phyloP scores from a whole-genome alignment of 2,113 vertebrate species.

The Suncus etruscus region DNA sequence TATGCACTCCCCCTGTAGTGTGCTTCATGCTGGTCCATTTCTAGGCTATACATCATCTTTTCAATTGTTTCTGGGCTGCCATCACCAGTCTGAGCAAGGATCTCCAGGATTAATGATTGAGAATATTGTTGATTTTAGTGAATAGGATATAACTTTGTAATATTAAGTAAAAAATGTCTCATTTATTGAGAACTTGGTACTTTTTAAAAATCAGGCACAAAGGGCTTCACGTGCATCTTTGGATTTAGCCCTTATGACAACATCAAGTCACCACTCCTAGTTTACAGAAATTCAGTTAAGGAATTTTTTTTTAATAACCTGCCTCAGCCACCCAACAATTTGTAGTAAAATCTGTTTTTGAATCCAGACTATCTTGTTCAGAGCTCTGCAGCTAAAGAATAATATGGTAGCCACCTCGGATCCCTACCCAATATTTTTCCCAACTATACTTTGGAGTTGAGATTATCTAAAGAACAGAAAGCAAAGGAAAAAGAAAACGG shows the following conservation, averaged over 20 bases:
- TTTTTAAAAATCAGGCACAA: neutral
- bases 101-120: neutral
- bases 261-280: neutral
- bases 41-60: neutral
- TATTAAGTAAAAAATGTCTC: neutral
- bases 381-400: neutral
- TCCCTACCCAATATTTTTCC: neutral
- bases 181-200: neutral
- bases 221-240: neutral
- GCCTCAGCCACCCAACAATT: neutral
- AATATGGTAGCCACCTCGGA: neutral
- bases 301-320: neutral
- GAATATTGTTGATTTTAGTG: neutral
- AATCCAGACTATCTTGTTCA: slow-evolving; percentile 7
- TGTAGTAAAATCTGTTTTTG: slow-evolving; percentile 11
- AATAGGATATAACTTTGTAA: neutral
- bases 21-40: neutral
- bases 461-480: neutral
- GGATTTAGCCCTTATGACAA: neutral
- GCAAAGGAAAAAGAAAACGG: neutral
- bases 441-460: neutral
- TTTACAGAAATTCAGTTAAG: slow-evolving; percentile 9
- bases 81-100: neutral
- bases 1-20: neutral
- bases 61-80: neutral